Conservation (phyloP, 2,888 invertebrate species). For the Drosophila atripex region DNA sequence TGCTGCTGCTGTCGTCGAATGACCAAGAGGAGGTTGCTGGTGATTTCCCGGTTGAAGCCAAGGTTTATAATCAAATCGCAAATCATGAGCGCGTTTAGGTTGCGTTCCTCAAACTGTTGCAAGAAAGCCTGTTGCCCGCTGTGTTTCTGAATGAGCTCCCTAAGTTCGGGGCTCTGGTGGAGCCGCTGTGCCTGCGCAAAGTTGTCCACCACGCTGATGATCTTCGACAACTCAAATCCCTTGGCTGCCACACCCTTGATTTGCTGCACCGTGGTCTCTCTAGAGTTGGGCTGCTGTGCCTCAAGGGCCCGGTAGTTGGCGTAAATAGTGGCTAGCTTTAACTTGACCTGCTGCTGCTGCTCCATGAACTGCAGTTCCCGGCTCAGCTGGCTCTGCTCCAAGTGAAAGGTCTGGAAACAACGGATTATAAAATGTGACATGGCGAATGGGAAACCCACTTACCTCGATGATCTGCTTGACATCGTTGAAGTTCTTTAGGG, state of each 20-base stretch:
- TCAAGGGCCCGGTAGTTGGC: conserved; percentile 78
- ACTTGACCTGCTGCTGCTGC: conserved; percentile 85
- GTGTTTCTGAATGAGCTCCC: conserved; percentile 74
- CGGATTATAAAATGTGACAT: background rate
- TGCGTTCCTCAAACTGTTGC: conserved; percentile 76
- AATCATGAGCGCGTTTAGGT: conserved; percentile 78
- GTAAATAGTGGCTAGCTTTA: conserved; percentile 79
- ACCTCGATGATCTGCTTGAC: conserved; percentile 93
- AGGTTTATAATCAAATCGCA: conserved; percentile 82
- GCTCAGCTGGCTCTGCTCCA: conserved; percentile 87
- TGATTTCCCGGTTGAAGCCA: conserved; percentile 81
- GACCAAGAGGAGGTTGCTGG: conserved; percentile 78
- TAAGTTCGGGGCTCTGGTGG: conserved; percentile 66
- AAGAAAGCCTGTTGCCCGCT: conserved; percentile 77
- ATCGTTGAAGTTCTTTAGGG: conserved; percentile 89
- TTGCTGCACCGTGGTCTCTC: conserved; percentile 77
- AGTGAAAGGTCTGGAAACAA: conserved; percentile 87
- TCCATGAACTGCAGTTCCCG: conserved; percentile 89
- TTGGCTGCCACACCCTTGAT: conserved; percentile 86
- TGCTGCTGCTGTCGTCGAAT: conserved; percentile 78
- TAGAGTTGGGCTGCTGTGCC: conserved; percentile 25
- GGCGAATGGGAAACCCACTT: conserved; percentile 58
- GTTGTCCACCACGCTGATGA: conserved; percentile 87
- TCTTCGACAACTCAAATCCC: conserved; percentile 86
- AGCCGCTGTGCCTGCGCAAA: conserved; percentile 84